Evolutionary conservation across 2,888 invertebrate species (phyloP).

Genomic region (Drosophila niveifrons): DNA sequence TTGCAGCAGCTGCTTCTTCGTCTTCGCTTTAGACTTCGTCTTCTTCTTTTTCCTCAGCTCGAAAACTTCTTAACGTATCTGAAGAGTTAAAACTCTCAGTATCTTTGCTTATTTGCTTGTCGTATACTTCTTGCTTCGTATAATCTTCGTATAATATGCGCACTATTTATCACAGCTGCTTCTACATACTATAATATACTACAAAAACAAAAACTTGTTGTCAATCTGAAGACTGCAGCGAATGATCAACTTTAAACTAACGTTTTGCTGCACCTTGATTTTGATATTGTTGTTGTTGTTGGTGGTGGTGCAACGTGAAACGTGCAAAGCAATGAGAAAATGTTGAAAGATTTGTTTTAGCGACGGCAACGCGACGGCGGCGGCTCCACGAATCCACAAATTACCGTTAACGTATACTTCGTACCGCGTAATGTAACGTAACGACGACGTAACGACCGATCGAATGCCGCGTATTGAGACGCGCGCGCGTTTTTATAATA

Average conservation of each 20-base stretch:
- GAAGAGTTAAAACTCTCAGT: constrained; percentile 12
- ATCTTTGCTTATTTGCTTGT: constrained; percentile 50
- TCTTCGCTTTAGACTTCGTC: constrained; percentile 18
- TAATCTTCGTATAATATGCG: constrained; percentile 74
- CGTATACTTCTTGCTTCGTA: constrained; percentile 69
- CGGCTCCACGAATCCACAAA: constrained; percentile 35
- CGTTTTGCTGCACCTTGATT: constrained; percentile 37
- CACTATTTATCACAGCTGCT: constrained; percentile 82
- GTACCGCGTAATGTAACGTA: constrained; percentile 61
- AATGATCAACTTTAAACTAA: constrained; percentile 33
- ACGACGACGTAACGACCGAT: constrained; percentile 61
- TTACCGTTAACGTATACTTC: constrained; percentile 46
- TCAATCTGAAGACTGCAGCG: constrained; percentile 40
- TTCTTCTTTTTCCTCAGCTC: constrained; percentile 8
- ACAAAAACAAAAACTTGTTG: constrained; percentile 58
- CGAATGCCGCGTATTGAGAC: constrained; percentile 58
- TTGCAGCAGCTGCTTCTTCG: constrained; percentile 37
- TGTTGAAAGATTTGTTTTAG: constrained; percentile 47
- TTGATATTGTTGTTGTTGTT: constrained; percentile 2
- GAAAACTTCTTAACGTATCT: constrained; percentile 16
- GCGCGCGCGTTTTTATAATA: constrained; percentile 46
- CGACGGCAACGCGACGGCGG: constrained; percentile 64
- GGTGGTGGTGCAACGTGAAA: constrained; percentile 5
- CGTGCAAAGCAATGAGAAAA: constrained; percentile 25
- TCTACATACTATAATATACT: constrained; percentile 80